These are phyloP conservation scores for Esperia sulphurella DNA, from an alignment of 2,888 invertebrate genomes.

Conservation along the genomic window DNA sequence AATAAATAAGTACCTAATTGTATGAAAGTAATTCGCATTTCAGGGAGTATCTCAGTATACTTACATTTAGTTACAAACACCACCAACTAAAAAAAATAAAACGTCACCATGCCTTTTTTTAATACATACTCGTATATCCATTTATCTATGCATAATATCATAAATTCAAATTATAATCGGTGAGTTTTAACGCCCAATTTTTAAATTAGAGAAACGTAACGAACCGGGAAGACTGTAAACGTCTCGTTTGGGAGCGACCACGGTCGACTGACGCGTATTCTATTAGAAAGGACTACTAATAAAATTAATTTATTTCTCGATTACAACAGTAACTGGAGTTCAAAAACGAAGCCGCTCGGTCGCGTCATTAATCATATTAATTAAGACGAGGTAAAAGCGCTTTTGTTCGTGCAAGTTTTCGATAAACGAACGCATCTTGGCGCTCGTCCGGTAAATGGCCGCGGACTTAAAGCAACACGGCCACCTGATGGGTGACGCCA, in stretches of 20 bases:
- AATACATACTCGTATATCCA: conserved; percentile 26
- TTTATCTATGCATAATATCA: conserved; percentile 60
- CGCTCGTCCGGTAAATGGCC: conserved; percentile 41
- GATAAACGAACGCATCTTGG: conserved; percentile 44
- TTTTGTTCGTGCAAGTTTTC: conserved; percentile 67
- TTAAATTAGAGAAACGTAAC: conserved; percentile 67
- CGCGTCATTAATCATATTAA: conserved; percentile 76
- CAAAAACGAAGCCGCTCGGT: conserved; percentile 54
- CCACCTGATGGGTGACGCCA: no score
- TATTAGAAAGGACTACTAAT: conserved; percentile 74
- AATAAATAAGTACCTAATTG: no score
- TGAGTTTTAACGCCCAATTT: conserved; percentile 71
- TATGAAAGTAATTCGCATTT: no score
- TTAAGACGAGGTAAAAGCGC: conserved; percentile 72
- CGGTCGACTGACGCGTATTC: conserved; percentile 48
- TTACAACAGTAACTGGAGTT: conserved; percentile 70
- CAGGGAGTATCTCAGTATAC: conserved; percentile 19
- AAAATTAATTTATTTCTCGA: conserved; percentile 78
- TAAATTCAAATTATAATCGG: conserved; percentile 72
- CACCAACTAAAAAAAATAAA: no score
- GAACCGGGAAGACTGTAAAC: conserved; percentile 50
- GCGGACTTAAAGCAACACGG: no score
- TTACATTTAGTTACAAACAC: conserved; percentile 51
- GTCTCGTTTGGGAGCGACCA: conserved; percentile 44
- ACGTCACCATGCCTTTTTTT: conserved; percentile 49